Percentiles rank a stretch among this genome's conserved stretches.
phyloP scores from a whole-genome alignment of 2,797 vertebrate genomes.

The Austrolebias charrua region DNA sequence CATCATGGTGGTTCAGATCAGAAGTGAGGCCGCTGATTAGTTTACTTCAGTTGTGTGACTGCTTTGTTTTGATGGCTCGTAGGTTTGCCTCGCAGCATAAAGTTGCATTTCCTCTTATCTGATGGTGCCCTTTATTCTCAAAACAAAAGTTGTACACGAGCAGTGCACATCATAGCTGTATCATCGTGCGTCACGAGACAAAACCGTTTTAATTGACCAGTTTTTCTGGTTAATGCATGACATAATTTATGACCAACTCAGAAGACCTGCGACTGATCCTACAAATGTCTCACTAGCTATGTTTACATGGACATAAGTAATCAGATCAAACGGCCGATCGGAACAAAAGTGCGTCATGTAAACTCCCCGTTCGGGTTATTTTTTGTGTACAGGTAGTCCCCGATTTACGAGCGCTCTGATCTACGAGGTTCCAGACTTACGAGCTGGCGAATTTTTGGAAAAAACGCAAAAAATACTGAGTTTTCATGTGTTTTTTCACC shows the following conservation, averaged over 20 bases:
- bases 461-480: too few relatives aligned
- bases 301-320: too few relatives aligned
- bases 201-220: background rate
- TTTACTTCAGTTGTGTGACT: slow-evolving; percentile 8
- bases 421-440: too few relatives aligned
- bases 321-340: too few relatives aligned
- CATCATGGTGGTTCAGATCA: slow-evolving; percentile 15
- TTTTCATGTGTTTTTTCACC: too few relatives aligned
- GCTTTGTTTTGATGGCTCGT: slow-evolving; percentile 1
- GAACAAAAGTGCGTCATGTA: too few relatives aligned
- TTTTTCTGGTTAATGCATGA: background rate
- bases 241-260: background rate
- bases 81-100: background rate
- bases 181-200: background rate
- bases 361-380: too few relatives aligned
- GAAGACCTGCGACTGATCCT: background rate
- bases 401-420: too few relatives aligned
- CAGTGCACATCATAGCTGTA: background rate
- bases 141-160: slow-evolving; percentile 40
- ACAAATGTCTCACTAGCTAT: too few relatives aligned
- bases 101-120: slow-evolving; percentile 17
- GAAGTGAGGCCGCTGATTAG: slow-evolving; percentile 20
- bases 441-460: too few relatives aligned
- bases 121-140: slow-evolving; percentile 7
- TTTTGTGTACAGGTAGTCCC: too few relatives aligned